Evolutionary conservation across 2,113 vertebrate genomes (phyloP).

Genomic region (Scophthalmus maximus): DNA sequence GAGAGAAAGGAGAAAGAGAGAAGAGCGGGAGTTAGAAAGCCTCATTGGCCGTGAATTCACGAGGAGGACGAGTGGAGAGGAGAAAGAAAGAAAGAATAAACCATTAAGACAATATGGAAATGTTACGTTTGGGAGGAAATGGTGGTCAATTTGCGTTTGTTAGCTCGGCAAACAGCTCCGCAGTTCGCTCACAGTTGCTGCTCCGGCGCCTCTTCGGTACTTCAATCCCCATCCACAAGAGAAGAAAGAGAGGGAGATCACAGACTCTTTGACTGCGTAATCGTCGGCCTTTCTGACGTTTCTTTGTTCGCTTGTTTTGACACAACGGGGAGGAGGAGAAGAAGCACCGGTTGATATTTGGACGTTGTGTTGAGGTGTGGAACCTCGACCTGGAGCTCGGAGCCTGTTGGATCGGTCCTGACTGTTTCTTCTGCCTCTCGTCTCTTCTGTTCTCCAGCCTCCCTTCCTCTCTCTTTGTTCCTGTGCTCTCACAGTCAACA

Average conservation of each 20-base stretch:
- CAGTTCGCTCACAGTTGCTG: conserved; percentile 20
- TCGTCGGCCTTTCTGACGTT: conserved; percentile 18
- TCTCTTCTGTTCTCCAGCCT: conserved; percentile 4
- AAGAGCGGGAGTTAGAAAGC: conserved; percentile 61
- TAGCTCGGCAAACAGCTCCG: conserved; percentile 60
- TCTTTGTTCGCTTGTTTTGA: conserved; percentile 14
- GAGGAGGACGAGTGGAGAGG: conserved; percentile 47
- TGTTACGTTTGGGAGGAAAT: conserved; percentile 67
- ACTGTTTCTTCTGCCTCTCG: not conserved
- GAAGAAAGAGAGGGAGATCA: conserved; percentile 31
- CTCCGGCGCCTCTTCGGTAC: conserved; percentile 10
- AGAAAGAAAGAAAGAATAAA: too few relatives aligned
- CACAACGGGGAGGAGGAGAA: not conserved
- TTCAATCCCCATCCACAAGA: too few relatives aligned
- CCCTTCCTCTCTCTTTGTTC: conserved; percentile 48
- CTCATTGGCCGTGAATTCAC: conserved; percentile 52
- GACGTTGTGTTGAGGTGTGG: conserved; percentile 15
- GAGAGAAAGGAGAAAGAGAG: conserved; percentile 63
- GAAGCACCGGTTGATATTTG: not conserved
- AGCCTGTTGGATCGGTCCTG: conserved; percentile 2
- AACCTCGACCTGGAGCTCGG: not conserved
- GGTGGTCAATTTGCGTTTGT: conserved; percentile 72
- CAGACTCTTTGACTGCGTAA: conserved; percentile 20
- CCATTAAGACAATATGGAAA: conserved; percentile 72
- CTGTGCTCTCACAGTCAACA: conserved; percentile 63